Evolutionary conservation across 2,797 vertebrate genomes (phyloP).

Genomic region (Phaenicophaeus curvirostris): DNA sequence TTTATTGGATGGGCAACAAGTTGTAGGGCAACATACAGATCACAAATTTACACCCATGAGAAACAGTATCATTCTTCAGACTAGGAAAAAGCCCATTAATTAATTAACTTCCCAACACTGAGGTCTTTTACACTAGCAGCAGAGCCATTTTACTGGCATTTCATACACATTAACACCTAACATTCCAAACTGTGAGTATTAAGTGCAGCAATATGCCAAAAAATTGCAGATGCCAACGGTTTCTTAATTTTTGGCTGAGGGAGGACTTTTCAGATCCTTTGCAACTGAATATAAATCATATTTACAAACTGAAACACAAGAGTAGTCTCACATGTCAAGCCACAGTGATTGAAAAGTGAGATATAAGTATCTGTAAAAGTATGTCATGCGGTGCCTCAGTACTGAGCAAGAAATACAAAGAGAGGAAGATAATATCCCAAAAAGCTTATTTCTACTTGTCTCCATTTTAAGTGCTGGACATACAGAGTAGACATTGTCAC

Average conservation of each 20-base stretch:
- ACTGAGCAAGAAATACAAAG: background rate
- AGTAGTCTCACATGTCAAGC: background rate
- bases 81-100: background rate
- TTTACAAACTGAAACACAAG: slow-evolving; percentile 33
- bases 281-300: slow-evolving; percentile 1
- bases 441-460: background rate
- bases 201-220: background rate
- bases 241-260: background rate
- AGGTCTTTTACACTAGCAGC: background rate
- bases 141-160: background rate
- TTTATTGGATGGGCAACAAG: background rate
- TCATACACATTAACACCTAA: accelerated
- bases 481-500: background rate
- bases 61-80: background rate
- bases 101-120: accelerated
- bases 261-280: background rate
- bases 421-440: background rate
- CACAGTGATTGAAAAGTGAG: background rate
- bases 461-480: slow-evolving; percentile 2
- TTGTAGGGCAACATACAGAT: background rate
- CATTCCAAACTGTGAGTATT: background rate
- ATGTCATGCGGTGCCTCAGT: slow-evolving; percentile 5
- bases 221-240: background rate
- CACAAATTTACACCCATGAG: background rate
- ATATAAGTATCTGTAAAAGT: too few relatives aligned